Evolutionary conservation across 2,888 invertebrate species (phyloP).

Genomic region (Notodonta ziczac): DNA sequence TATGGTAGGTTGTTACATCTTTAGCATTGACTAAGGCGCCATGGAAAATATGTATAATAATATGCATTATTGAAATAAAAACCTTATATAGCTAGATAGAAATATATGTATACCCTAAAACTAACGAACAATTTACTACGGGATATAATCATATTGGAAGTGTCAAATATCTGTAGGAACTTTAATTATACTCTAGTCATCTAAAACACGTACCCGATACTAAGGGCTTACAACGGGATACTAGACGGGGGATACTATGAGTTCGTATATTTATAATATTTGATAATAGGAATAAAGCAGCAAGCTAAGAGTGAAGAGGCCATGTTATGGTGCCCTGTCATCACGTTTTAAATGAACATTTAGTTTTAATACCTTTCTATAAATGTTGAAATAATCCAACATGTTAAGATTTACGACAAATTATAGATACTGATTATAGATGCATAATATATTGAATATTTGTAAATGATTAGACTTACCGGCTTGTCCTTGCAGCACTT

Average conservation of each 20-base stretch:
- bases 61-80: too few relatives aligned
- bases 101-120: neutral
- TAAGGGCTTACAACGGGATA: neutral
- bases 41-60: too few relatives aligned
- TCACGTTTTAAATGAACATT: neutral
- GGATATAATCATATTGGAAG: neutral
- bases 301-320: neutral
- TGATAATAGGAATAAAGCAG: neutral
- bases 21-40: too few relatives aligned
- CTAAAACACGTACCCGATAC: neutral
- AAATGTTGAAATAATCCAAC: neutral
- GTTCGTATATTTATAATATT: too few relatives aligned
- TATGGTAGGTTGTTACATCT: too few relatives aligned
- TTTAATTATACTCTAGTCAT: too few relatives aligned
- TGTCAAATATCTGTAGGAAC: too few relatives aligned
- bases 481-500: conserved; percentile 87
- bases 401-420: too few relatives aligned
- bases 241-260: neutral
- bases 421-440: too few relatives aligned
- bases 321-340: neutral
- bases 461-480: conserved; percentile 63
- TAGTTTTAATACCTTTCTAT: neutral
- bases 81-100: neutral
- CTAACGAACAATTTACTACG: neutral
- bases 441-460: too few relatives aligned